Evolutionary conservation across 2,113 vertebrate genomes (phyloP).

Genomic region (Dermatemys mawii): DNA sequence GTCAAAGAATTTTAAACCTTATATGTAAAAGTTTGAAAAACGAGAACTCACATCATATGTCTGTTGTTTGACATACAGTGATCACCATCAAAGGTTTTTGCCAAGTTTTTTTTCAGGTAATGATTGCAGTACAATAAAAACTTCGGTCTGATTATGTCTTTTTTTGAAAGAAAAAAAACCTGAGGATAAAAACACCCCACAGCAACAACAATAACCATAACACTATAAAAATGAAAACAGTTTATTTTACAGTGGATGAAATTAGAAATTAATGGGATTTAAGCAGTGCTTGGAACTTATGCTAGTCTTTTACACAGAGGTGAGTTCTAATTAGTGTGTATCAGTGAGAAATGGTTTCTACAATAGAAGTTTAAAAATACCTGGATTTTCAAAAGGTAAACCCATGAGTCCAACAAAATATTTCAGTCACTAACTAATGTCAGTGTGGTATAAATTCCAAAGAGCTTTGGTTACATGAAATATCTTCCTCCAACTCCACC

Average conservation of each 20-base stretch:
- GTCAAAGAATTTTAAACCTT: slow-evolving; percentile 51
- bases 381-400: not conserved
- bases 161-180: not conserved
- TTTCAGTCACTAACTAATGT: not conserved
- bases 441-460: not conserved
- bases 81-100: slow-evolving; percentile 1
- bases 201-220: not conserved
- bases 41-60: not conserved
- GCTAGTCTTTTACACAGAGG: too few species aligned
- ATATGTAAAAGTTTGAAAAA: slow-evolving; percentile 53
- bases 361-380: not conserved
- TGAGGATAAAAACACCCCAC: not conserved
- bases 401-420: not conserved
- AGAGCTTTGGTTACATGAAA: not conserved
- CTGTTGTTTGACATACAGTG: not conserved
- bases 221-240: not conserved
- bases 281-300: too few species aligned
- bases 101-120: not conserved
- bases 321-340: too few species aligned
- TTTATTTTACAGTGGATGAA: not conserved
- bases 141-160: not conserved
- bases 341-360: too few species aligned
- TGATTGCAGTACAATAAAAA: slow-evolving; percentile 4
- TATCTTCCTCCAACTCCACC: not conserved
- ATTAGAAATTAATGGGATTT: not conserved